phyloP scores from a whole-genome alignment of 2,888 invertebrate species.

The Ormyrus nitidulus region DNA sequence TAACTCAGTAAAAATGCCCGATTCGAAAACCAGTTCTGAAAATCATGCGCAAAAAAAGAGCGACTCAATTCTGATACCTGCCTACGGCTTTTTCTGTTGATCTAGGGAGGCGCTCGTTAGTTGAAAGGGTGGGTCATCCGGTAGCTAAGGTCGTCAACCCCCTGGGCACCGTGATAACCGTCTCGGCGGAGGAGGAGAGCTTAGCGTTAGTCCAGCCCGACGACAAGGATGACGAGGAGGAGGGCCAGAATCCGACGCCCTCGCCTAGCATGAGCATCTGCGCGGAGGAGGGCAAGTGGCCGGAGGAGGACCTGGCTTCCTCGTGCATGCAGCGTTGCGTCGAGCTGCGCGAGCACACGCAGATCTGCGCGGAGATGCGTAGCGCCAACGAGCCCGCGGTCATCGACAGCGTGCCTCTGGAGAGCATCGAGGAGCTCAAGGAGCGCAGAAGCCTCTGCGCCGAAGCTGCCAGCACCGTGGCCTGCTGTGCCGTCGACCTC shows the following conservation, averaged over 20 bases:
- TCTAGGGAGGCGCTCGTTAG: slow-evolving; percentile 80
- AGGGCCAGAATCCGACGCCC: neutral
- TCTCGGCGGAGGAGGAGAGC: slow-evolving; percentile 74
- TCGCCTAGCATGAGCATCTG: slow-evolving; percentile 64
- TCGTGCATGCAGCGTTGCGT: neutral
- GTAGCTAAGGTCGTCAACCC: slow-evolving; percentile 87
- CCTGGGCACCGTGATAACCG: slow-evolving; percentile 83
- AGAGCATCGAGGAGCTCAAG: slow-evolving; percentile 69
- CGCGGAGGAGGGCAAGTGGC: slow-evolving; percentile 71
- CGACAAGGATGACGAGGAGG: slow-evolving; percentile 58
- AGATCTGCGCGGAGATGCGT: slow-evolving; percentile 73
- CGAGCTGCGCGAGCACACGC: slow-evolving; percentile 67
- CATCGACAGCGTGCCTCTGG: slow-evolving; percentile 70
- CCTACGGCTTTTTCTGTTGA: slow-evolving; percentile 90
- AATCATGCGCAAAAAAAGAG: too few relatives aligned
- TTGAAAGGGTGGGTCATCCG: slow-evolving; percentile 76
- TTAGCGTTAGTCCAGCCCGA: slow-evolving; percentile 67
- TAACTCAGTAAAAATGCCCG: too few relatives aligned
- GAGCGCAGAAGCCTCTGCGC: slow-evolving; percentile 68
- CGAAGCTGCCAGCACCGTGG: slow-evolving; percentile 63
- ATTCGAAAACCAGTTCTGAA: too few relatives aligned
- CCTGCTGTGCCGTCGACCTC: slow-evolving; percentile 65
- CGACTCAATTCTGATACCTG: slow-evolving; percentile 77
- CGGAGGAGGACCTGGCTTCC: slow-evolving; percentile 62
- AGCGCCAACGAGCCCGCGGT: slow-evolving; percentile 70